Base-by-base conservation (phyloP, 2,888 invertebrate species). In the Rhagophthalmus giganteus region DNA sequence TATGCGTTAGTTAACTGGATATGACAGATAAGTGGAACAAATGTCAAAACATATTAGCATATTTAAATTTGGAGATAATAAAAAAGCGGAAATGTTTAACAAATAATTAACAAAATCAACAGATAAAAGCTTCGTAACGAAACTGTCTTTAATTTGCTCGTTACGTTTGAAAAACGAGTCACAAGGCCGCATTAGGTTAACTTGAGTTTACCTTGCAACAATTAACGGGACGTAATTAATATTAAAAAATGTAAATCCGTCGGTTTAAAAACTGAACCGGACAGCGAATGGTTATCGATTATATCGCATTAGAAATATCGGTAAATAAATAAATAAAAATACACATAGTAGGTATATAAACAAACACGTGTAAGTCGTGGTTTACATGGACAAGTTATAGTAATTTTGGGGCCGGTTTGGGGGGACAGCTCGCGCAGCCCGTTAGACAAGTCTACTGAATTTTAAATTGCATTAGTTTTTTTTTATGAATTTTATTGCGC, bases 371-470 rank as follows among this genome's bases (percentile, higher is more conserved):
- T 37, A 37, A 37, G 16, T 15, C 11, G 45, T 37, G 37, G 16
- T 35, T 45, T 45, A 45, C 45, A 45, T 14, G 33, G 9, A 30
- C 13, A 35, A 27, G 14, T 28, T 28, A 16, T 31, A 41, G 40
- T 41, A 24, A 41, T 13, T 34, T 44, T 44, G 44, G 10, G 44
- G 44, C 44, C 44, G 34, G 28, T 42, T 34, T 44, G 16, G 44
- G 42, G 42, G 34, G 25, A 31, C 14, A 26, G 25, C 9, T 10
- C 7, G 25, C 10, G 9, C 16, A 34, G 31, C 41, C 33, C 34
- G 42, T 34, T 42, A 25, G 33, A 34, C 42, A 8, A 16, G 42
- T 42, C 30, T 25, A 3, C 31, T 25, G 11, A 28, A 27, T 37
- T 27, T 37, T 37, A 37, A 27, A 12, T 28, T 39, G 32, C 31